Conservation (phyloP, 2,888 invertebrate genomes). For the Artemia sp. region DNA sequence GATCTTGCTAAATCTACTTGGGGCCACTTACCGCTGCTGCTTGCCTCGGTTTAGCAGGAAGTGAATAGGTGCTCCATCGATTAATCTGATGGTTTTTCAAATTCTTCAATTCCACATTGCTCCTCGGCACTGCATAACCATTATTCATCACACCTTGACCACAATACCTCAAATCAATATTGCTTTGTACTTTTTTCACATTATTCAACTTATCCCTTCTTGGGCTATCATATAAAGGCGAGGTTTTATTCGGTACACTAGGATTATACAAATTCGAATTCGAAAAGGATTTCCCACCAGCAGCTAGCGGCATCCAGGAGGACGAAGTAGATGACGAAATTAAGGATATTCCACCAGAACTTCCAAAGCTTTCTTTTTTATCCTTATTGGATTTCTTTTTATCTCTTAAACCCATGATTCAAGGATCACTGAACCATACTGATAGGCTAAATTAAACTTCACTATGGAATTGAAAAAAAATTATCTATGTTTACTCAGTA, state of each 20-base stretch:
- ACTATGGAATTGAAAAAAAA: too few relatives aligned
- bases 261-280: conserved; percentile 8
- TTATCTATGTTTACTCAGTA: too few relatives aligned
- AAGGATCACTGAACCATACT: too few relatives aligned
- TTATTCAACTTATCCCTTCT: not conserved
- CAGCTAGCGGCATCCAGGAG: conserved; percentile 6
- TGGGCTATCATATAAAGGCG: conserved; percentile 11
- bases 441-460: too few relatives aligned
- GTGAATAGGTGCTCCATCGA: not conserved
- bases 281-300: not conserved
- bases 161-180: conserved; percentile 5
- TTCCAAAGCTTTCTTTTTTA: not conserved
- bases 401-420: conserved; percentile 12
- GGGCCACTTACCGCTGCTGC: not conserved
- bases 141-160: conserved; percentile 1
- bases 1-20: too few relatives aligned
- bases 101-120: conserved; percentile 7
- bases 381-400: conserved; percentile 4
- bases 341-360: not conserved
- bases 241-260: not conserved
- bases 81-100: conserved; percentile 1
- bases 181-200: conserved; percentile 5
- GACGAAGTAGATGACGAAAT: conserved; percentile 14
- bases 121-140: conserved; percentile 13
- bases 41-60: not conserved